Evolutionary conservation across 1,140 invertebrate genomes (phyloP).

Genomic region (Drosophila ficusphila): DNA sequence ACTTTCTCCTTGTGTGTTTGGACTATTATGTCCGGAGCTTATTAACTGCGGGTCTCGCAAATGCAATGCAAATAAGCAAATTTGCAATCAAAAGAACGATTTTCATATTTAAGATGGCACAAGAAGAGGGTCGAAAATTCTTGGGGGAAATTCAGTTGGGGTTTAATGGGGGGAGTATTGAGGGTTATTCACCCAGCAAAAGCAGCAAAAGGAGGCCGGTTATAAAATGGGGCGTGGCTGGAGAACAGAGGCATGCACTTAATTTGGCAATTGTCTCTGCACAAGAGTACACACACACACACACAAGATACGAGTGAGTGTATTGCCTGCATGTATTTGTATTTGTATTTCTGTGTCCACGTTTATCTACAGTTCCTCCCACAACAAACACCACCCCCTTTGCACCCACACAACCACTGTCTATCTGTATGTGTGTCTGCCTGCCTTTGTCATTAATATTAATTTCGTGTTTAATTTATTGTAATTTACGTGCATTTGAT

Average conservation of each 20-base stretch:
- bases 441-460: constrained; percentile 76
- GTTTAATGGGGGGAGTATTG: no score
- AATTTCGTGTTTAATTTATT: constrained; percentile 82
- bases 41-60: constrained; percentile 62
- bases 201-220: no score
- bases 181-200: no score
- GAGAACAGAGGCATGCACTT: constrained; percentile 64
- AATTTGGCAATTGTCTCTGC: constrained; percentile 76
- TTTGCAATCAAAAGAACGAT: constrained; percentile 71
- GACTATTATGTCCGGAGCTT: constrained; percentile 51
- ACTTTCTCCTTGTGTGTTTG: not conserved
- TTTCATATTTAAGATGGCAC: constrained; percentile 71
- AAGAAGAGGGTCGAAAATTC: no score
- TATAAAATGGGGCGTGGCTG: constrained; percentile 12
- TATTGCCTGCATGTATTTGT: constrained; percentile 15
- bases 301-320: constrained; percentile 5
- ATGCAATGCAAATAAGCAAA: constrained; percentile 68
- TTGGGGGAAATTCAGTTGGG: not conserved
- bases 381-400: no score
- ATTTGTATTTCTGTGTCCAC: constrained; percentile 6
- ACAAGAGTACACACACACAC: no score
- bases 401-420: not conserved
- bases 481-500: constrained; percentile 82
- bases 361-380: constrained; percentile 11
- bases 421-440: constrained; percentile 4